Evolutionary conservation across 2,888 invertebrate species (phyloP).

Genomic region (Nomada flava): DNA sequence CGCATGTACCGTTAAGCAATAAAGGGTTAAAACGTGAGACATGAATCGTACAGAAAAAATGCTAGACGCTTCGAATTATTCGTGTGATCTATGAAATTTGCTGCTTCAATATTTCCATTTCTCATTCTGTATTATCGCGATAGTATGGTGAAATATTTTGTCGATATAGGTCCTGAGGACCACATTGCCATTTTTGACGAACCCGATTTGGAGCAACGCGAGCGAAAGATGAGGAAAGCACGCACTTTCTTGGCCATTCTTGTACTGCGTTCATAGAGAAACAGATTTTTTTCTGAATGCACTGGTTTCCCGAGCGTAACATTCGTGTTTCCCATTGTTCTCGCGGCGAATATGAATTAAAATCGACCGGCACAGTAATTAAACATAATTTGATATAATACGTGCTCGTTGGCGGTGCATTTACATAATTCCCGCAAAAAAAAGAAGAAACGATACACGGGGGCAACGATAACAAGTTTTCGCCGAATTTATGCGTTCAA

Average conservation of each 20-base stretch:
- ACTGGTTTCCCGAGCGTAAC: background rate
- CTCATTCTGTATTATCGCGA: background rate
- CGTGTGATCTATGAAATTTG: background rate
- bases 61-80: background rate
- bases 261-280: background rate
- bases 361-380: conserved; percentile 1
- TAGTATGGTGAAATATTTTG: background rate
- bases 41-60: no score
- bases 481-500: conserved; percentile 6
- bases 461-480: background rate
- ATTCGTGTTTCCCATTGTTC: conserved; percentile 7
- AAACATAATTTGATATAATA: conserved; percentile 11
- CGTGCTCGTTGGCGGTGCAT: background rate
- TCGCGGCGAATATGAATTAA: background rate
- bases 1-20: no score
- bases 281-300: background rate
- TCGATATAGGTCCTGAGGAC: background rate
- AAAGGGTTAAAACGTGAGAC: no score
- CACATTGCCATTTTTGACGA: no score
- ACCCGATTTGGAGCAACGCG: background rate
- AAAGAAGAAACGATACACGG: background rate
- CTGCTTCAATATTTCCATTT: conserved; percentile 17
- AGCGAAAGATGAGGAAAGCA: no score
- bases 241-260: no score
- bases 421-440: conserved; percentile 12